Percentiles rank a stretch among this genome's conserved stretches.
Evolutionary conservation across 2,797 vertebrate genomes (phyloP).

Genomic region (Podarcis siculus): DNA sequence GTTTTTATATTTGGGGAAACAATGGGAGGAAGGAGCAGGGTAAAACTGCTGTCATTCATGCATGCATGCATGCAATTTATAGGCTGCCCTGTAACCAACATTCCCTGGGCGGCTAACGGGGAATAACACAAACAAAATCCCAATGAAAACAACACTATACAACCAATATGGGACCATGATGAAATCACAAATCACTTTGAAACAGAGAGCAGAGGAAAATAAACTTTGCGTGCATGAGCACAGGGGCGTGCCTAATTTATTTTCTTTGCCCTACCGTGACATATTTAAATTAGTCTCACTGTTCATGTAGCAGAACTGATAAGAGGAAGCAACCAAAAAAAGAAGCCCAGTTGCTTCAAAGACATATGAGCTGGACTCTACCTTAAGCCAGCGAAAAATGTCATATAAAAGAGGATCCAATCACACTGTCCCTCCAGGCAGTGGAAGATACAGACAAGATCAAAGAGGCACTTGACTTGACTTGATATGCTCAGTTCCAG

Average conservation of each 20-base stretch:
- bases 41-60: not conserved
- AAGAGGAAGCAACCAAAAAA: constrained; percentile 21
- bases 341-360: constrained; percentile 41
- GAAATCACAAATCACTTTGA: too few relatives aligned
- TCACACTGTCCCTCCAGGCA: constrained; percentile 42
- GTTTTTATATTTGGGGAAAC: not conserved
- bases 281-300: constrained; percentile 37
- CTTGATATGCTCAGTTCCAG: constrained; percentile 48
- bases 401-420: constrained; percentile 51
- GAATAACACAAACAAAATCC: too few relatives aligned
- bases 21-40: not conserved
- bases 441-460: constrained; percentile 50
- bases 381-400: constrained; percentile 5
- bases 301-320: constrained; percentile 23
- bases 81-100: too few relatives aligned
- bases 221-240: not conserved
- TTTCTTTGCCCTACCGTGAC: constrained; percentile 27
- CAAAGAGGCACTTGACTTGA: constrained; percentile 44
- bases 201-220: too few relatives aligned
- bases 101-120: too few relatives aligned
- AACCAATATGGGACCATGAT: too few relatives aligned
- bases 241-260: not conserved
- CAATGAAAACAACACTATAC: too few relatives aligned
- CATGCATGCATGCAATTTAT: too few relatives aligned
- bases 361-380: constrained; percentile 41